Evolutionary conservation across 2,797 vertebrate genomes (phyloP).

Genomic region (Tragopan temminckii): DNA sequence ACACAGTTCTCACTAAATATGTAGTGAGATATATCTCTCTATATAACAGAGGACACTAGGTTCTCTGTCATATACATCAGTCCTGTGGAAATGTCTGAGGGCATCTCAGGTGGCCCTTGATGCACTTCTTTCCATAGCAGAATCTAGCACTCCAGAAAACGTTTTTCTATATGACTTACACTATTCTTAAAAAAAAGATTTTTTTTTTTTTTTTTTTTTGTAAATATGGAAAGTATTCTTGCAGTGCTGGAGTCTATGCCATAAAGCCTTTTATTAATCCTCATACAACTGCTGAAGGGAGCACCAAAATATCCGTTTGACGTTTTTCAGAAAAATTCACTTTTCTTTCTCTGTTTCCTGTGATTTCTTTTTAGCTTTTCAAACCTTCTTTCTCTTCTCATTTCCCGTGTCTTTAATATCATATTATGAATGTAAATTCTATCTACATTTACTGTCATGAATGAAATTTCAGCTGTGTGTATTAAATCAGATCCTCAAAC

Average conservation of each 20-base stretch:
- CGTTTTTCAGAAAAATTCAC: neutral
- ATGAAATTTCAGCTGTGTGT: neutral
- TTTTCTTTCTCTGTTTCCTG: neutral
- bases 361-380: neutral
- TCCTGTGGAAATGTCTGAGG: neutral
- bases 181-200: neutral
- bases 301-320: neutral
- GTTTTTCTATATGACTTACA: neutral
- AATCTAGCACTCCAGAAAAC: conserved; percentile 1
- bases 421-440: neutral
- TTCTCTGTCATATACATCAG: neutral
- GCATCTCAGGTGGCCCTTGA: neutral
- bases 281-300: neutral
- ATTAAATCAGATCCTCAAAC: neutral
- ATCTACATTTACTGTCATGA: fast-evolving
- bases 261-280: neutral
- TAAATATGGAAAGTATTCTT: neutral
- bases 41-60: neutral
- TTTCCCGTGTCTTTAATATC: neutral
- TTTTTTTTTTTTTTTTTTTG: neutral
- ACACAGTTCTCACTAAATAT: no score
- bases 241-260: neutral
- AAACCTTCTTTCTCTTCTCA: neutral
- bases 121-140: neutral
- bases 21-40: no score